phyloP scores from a whole-genome alignment of 1,140 invertebrate species.

The Eueides isabella region DNA sequence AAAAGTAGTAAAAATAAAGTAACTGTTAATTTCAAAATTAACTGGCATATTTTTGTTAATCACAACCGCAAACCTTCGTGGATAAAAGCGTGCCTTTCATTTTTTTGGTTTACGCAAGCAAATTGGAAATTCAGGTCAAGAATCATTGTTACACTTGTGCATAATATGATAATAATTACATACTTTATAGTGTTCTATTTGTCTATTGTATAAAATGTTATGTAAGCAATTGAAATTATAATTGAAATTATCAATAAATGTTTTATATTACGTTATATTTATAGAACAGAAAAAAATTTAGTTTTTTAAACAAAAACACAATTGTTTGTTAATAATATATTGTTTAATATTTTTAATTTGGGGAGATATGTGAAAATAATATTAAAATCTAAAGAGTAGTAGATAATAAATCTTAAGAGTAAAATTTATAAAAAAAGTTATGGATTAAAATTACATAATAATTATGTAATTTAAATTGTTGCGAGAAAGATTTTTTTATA shows the following conservation, averaged over 20 bases:
- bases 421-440: too few relatives aligned
- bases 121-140: conserved; percentile 48
- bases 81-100: conserved; percentile 45
- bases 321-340: not conserved
- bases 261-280: not conserved
- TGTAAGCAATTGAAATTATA: not conserved
- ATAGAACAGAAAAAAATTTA: too few relatives aligned
- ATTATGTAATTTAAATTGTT: too few relatives aligned
- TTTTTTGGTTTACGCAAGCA: conserved; percentile 50
- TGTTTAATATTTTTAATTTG: too few relatives aligned
- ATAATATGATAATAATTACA: conserved; percentile 12
- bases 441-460: too few relatives aligned
- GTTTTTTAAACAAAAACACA: too few relatives aligned
- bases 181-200: conserved; percentile 10
- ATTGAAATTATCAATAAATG: not conserved
- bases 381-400: too few relatives aligned
- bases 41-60: not conserved
- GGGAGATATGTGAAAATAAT: too few relatives aligned
- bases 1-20: not conserved
- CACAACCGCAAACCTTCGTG: conserved; percentile 42
- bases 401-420: too few relatives aligned
- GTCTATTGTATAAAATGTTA: conserved; percentile 6
- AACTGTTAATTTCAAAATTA: not conserved
- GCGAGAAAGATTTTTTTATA: too few relatives aligned
- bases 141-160: conserved; percentile 23